Evolutionary conservation across 2,113 vertebrate species (phyloP).

Genomic region (Stegostoma tigrinum): DNA sequence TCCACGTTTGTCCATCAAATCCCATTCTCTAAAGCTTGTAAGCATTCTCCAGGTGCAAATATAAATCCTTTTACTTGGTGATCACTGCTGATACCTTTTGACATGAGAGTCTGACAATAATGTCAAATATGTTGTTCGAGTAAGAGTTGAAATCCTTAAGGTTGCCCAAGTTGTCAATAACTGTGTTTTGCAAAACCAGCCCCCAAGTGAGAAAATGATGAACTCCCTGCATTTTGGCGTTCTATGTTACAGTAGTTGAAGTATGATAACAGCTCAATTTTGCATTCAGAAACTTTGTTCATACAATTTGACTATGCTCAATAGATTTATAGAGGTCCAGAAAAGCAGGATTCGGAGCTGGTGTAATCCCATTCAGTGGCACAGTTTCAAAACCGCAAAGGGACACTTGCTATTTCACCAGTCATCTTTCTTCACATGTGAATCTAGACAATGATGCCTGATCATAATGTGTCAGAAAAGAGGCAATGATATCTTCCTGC

Average conservation of each 20-base stretch:
- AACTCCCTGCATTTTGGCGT: neutral
- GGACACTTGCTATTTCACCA: neutral
- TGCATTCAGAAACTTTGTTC: neutral
- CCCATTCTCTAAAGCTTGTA: neutral
- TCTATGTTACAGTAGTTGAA: neutral
- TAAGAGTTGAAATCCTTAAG: neutral
- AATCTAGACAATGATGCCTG: neutral
- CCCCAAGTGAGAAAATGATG: neutral
- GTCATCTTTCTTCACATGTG: neutral
- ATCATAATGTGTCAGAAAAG: neutral
- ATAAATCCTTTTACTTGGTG: neutral
- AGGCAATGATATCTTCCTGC: neutral
- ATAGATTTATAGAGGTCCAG: neutral
- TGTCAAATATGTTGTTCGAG: neutral
- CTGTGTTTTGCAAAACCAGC: neutral
- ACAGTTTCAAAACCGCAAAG: neutral
- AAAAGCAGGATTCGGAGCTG: neutral
- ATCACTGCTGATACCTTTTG: neutral
- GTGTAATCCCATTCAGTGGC: neutral
- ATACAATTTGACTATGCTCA: neutral
- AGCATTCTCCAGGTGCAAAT: neutral
- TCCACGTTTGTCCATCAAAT: neutral
- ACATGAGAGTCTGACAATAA: neutral
- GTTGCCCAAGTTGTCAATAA: neutral
- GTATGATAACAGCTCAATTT: neutral